phyloP scores from a whole-genome alignment of 2,797 vertebrate genomes.

The Sebastes umbrosus region DNA sequence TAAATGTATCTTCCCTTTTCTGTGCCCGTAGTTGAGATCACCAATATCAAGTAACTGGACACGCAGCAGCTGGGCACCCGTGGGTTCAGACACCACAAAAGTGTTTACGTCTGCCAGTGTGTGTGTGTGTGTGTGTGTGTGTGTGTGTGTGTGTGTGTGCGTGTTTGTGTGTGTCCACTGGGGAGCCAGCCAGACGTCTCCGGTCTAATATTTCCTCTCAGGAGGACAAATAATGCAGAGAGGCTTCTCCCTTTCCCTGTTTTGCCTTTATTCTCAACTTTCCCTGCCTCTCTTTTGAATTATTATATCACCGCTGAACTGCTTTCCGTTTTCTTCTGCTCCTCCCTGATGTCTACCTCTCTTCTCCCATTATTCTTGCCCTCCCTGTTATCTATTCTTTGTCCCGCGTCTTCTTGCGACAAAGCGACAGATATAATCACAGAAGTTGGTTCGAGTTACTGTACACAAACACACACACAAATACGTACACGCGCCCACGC shows the following conservation, averaged over 20 bases:
- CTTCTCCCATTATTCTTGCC: neutral
- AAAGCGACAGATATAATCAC: constrained; percentile 23
- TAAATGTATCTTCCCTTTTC: constrained; percentile 15
- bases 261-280: constrained; percentile 29
- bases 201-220: constrained; percentile 66
- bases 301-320: neutral
- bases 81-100: constrained; percentile 46
- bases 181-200: constrained; percentile 60
- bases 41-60: constrained; percentile 55
- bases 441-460: constrained; percentile 20
- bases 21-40: constrained; percentile 44
- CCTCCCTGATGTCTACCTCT: constrained; percentile 13
- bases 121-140: constrained; percentile 21
- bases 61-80: constrained; percentile 53
- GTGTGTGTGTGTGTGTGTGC: constrained; percentile 3
- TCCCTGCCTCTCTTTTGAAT: constrained; percentile 20
- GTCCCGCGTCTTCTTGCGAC: neutral
- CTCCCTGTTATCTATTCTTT: constrained; percentile 5
- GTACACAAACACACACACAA: neutral
- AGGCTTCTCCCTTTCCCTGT: constrained; percentile 38
- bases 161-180: constrained; percentile 19
- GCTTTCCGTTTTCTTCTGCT: neutral
- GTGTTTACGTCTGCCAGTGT: constrained; percentile 41
- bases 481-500: neutral
- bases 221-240: constrained; percentile 56